These are phyloP conservation scores for Pseudanteris insignis DNA, from an alignment of 2,888 invertebrate species.

Conservation along the genomic window DNA sequence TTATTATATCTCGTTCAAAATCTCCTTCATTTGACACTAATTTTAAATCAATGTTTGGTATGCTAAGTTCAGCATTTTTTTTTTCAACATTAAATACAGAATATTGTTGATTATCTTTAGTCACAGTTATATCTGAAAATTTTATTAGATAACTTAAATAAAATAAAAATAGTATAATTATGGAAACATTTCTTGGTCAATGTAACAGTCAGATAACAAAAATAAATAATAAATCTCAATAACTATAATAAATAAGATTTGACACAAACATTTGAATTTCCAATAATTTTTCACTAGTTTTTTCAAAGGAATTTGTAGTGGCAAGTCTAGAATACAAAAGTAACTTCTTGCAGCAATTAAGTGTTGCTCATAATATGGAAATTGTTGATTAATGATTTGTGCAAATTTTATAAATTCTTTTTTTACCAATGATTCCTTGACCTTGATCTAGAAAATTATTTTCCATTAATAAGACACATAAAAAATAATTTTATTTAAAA, in stretches of 20 bases:
- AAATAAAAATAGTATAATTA: too few species aligned
- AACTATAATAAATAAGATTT: not conserved
- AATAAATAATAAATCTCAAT: not conserved
- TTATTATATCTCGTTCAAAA: not conserved
- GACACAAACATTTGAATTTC: constrained; percentile 27
- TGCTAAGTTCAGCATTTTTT: too few species aligned
- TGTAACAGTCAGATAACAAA: too few species aligned
- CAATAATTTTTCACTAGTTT: constrained; percentile 14
- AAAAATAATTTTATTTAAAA: too few species aligned
- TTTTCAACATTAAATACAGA: too few species aligned
- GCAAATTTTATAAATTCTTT: constrained; percentile 34
- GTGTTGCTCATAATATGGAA: constrained; percentile 7
- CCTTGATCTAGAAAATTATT: constrained; percentile 15
- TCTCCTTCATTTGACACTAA: constrained; percentile 4
- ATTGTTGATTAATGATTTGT: constrained; percentile 6
- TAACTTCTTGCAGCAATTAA: constrained; percentile 15
- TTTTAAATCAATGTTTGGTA: constrained; percentile 4
- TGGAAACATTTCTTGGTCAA: too few species aligned
- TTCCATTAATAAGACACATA: not conserved
- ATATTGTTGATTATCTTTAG: too few species aligned
- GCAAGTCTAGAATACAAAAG: constrained; percentile 18
- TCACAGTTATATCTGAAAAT: not conserved
- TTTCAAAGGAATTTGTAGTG: constrained; percentile 9
- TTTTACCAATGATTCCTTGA: constrained; percentile 24
- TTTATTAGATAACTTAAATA: constrained; percentile 2